Base-by-base conservation (phyloP, 1,140 invertebrate genomes). In the Penaeus vannamei region DNA sequence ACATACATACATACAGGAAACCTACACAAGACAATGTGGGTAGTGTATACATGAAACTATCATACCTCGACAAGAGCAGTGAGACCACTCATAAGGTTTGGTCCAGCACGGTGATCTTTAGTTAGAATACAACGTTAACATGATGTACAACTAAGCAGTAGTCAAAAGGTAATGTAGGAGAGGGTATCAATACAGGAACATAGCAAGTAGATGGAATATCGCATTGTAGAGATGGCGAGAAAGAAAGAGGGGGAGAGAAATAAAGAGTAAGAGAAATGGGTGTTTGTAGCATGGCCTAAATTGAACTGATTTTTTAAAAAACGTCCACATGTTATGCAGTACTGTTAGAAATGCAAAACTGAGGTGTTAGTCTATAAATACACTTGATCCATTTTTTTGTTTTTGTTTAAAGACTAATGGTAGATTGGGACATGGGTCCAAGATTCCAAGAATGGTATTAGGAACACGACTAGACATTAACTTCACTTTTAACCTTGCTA, bases 391-490 rank as follows among this genome's bases (percentile, higher is more conserved):
- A 53, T 29, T 85, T 36, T 46, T 61, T 62, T 62, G 26, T 26
- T 36, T 61, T 53, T 59, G 62, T 59, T 66, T 60, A 32, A 22
- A n/a, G 53, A 69, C 69, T 66, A 46, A 17, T 36, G 83, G 61
- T 66, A n/a, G 42, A 29, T 29, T 26, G 84, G 84, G 32, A 59
- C 23, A 76, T 53, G 84, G 69, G 85, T 79, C 32, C 29, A 80
- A 42, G 53, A 80, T 42, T 61, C 46, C 76, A 86, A n/a, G 46
- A 77, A 86, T 80, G 86, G 79, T 62, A 69, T 66, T 66, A 87
- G 42, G 46, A 80, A 66, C 79, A 87, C 77, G 86, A 87, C 86
- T 87, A 87, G 86, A 87, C 79, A 87, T 42, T 79, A 61, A 66
- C 79, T 81, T 87, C 19, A 66, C 72, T 62, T 79, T 80, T 69